phyloP scores from a whole-genome alignment of 2,113 vertebrate genomes.

The Melanotaenia duboulayi region DNA sequence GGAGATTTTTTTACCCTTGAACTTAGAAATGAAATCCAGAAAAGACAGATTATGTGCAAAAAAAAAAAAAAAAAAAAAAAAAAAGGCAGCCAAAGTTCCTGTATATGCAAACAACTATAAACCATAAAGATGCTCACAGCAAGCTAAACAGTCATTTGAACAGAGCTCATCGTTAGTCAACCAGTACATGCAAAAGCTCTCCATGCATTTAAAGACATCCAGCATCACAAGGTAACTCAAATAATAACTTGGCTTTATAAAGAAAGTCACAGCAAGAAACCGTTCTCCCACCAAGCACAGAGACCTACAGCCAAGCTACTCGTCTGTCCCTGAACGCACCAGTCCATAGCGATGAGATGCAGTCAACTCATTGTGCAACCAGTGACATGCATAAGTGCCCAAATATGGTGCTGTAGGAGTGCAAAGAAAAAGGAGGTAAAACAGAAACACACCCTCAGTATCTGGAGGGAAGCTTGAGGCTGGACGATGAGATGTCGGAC shows the following conservation, averaged over 20 bases:
- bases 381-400: conserved; percentile 67
- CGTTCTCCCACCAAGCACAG: background rate
- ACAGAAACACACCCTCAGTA: conserved; percentile 54
- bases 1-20: background rate
- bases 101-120: conserved; percentile 78
- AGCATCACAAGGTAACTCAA: conserved; percentile 37
- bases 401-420: conserved; percentile 22
- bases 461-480: conserved; percentile 30
- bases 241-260: conserved; percentile 52
- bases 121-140: conserved; percentile 34
- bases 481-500: conserved; percentile 1
- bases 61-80: conserved; percentile 13
- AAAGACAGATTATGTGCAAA: conserved; percentile 40
- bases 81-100: conserved; percentile 76
- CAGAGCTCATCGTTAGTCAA: conserved; percentile 55
- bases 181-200: conserved; percentile 76
- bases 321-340: conserved; percentile 32
- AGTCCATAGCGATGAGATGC: conserved; percentile 40
- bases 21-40: conserved; percentile 26
- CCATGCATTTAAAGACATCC: conserved; percentile 66
- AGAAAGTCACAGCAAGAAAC: background rate
- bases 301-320: conserved; percentile 49
- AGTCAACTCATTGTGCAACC: conserved; percentile 53
- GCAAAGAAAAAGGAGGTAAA: conserved; percentile 37
- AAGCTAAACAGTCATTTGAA: conserved; percentile 42